Conservation (phyloP, 2,888 invertebrate genomes). For the Sussaba pulchella region DNA sequence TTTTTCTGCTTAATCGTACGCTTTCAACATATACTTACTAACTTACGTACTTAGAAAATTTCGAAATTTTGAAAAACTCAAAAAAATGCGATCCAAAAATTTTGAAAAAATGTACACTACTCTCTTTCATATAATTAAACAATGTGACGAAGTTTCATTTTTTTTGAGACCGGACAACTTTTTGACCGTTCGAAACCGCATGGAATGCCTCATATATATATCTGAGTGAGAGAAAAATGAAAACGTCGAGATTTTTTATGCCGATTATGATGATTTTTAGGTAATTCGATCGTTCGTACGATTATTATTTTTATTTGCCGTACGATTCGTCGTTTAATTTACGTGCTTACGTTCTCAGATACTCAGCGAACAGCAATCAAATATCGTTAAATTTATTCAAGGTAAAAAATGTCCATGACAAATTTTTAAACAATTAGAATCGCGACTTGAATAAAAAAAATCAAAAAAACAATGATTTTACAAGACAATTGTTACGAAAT, state of each 20-base stretch:
- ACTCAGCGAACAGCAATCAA: conserved; percentile 23
- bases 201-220: too few relatives aligned
- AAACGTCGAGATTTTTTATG: conserved; percentile 18
- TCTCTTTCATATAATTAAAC: too few relatives aligned
- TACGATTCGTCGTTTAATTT: conserved; percentile 27
- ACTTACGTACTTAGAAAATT: too few relatives aligned
- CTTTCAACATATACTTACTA: too few relatives aligned
- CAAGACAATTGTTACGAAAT: conserved; percentile 1
- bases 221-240: conserved; percentile 33
- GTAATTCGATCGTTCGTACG: conserved; percentile 40
- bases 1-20: too few relatives aligned
- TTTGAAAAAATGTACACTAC: too few relatives aligned
- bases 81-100: too few relatives aligned
- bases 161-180: too few relatives aligned
- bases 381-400: neutral
- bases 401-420: neutral
- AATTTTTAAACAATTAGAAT: conserved; percentile 5
- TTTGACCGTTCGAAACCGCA: too few relatives aligned
- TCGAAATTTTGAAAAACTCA: too few relatives aligned
- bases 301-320: conserved; percentile 34
- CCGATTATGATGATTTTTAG: conserved; percentile 45
- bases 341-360: conserved; percentile 34
- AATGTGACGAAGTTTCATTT: too few relatives aligned
- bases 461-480: neutral
- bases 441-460: neutral